These are phyloP conservation scores for Hedya salicella DNA, from an alignment of 2,888 invertebrate species.

Conservation along the genomic window DNA sequence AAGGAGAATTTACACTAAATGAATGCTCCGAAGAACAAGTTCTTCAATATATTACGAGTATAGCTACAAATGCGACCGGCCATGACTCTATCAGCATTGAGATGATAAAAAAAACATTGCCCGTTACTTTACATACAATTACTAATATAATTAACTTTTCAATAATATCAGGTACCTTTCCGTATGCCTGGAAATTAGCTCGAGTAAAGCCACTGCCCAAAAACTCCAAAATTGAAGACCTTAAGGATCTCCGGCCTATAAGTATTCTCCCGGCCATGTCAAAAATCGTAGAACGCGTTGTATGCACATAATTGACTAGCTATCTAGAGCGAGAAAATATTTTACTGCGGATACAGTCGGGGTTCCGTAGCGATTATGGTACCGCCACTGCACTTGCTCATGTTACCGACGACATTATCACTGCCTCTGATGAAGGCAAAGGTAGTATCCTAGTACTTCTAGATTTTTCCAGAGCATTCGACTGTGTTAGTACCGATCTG, in stretches of 20 bases:
- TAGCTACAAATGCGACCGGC: constrained; percentile 2
- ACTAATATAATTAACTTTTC: background rate
- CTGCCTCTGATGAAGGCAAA: constrained; percentile 5
- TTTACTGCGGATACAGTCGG: background rate
- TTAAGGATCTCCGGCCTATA: background rate
- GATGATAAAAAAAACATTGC: too few relatives aligned
- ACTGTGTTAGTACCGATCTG: background rate
- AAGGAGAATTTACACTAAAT: too few relatives aligned
- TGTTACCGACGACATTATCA: constrained; percentile 5
- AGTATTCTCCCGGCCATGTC: constrained; percentile 7
- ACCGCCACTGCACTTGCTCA: constrained; percentile 1
- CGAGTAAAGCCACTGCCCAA: constrained; percentile 5
- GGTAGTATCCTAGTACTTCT: background rate
- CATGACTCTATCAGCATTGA: too few relatives aligned
- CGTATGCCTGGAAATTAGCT: constrained; percentile 5
- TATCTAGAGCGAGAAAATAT: background rate
- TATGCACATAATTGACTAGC: background rate
- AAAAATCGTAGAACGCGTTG: background rate
- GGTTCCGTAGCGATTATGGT: background rate
- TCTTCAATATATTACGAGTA: background rate
- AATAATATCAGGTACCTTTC: too few relatives aligned
- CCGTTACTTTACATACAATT: too few relatives aligned
- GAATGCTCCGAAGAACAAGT: constrained; percentile 1
- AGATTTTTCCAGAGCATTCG: constrained; percentile 3
- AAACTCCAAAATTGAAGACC: background rate